phyloP scores from a whole-genome alignment of 1,140 invertebrate genomes.

The Camponotus vicinus region DNA sequence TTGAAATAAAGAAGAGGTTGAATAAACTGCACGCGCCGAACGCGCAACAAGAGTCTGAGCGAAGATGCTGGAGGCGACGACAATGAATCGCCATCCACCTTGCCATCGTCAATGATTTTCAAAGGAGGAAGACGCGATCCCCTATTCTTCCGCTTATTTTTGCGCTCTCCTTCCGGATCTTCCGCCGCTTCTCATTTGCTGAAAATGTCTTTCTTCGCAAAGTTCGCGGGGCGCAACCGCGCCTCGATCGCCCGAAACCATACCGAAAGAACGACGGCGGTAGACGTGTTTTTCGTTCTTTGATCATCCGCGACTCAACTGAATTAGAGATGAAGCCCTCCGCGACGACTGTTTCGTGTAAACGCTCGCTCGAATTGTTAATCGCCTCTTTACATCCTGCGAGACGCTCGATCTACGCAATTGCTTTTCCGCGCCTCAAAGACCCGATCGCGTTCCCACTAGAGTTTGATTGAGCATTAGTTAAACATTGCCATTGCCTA shows the following conservation, averaged over 20 bases:
- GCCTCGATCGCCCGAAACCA: slow-evolving; percentile 58
- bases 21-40: slow-evolving; percentile 38
- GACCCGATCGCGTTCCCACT: slow-evolving; percentile 1
- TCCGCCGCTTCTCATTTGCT: slow-evolving; percentile 11
- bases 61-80: slow-evolving; percentile 29
- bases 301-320: slow-evolving; percentile 68
- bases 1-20: slow-evolving; percentile 70
- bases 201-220: slow-evolving; percentile 17
- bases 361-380: slow-evolving; percentile 21
- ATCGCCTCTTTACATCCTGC: background rate
- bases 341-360: slow-evolving; percentile 1
- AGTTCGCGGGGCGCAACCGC: background rate
- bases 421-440: slow-evolving; percentile 4
- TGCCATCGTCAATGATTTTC: slow-evolving; percentile 51
- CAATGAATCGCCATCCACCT: slow-evolving; percentile 36
- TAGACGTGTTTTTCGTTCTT: slow-evolving; percentile 65
- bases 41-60: background rate
- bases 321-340: slow-evolving; percentile 66
- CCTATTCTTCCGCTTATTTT: slow-evolving; percentile 20
- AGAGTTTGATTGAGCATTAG: background rate
- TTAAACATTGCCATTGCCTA: slow-evolving; percentile 13
- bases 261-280: slow-evolving; percentile 7
- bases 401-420: background rate
- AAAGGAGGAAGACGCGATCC: slow-evolving; percentile 24
- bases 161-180: background rate